phyloP scores from a whole-genome alignment of 2,113 vertebrate species.

The Elephantulus edwardii region DNA sequence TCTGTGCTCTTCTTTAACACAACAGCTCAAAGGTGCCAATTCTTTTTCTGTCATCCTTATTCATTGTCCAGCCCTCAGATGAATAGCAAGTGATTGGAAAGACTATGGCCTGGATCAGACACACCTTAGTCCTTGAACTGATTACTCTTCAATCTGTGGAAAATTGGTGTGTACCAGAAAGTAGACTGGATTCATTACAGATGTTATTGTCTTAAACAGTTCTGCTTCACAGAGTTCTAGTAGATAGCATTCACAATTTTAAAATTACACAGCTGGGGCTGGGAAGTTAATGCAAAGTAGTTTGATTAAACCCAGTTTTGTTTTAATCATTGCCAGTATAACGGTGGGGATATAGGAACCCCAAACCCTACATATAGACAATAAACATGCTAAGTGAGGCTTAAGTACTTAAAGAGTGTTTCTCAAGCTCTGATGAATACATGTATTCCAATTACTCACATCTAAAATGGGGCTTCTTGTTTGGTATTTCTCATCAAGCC shows the following conservation, averaged over 20 bases:
- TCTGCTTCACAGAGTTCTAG: neutral
- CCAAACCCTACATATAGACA: neutral
- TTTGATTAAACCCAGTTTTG: neutral
- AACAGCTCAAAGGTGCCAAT: no score
- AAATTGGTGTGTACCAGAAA: neutral
- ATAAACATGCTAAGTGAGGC: neutral
- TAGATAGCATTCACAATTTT: neutral
- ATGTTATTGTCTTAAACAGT: neutral
- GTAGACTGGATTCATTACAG: neutral
- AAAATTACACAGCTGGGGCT: neutral
- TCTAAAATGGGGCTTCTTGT: neutral
- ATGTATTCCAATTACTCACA: rapidly evolving
- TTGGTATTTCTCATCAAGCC: no score
- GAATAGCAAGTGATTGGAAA: no score
- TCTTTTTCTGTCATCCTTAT: no score
- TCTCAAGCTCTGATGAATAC: rapidly evolving
- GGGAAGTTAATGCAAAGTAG: neutral
- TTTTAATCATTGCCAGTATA: neutral
- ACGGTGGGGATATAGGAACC: neutral
- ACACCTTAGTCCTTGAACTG: no score
- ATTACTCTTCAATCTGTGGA: no score
- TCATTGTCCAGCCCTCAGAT: no score
- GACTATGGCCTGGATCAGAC: no score
- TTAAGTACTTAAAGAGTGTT: rapidly evolving
- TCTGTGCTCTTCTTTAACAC: no score